Conservation (phyloP, 2,888 invertebrate genomes). For the Mechanitis mazaeus region DNA sequence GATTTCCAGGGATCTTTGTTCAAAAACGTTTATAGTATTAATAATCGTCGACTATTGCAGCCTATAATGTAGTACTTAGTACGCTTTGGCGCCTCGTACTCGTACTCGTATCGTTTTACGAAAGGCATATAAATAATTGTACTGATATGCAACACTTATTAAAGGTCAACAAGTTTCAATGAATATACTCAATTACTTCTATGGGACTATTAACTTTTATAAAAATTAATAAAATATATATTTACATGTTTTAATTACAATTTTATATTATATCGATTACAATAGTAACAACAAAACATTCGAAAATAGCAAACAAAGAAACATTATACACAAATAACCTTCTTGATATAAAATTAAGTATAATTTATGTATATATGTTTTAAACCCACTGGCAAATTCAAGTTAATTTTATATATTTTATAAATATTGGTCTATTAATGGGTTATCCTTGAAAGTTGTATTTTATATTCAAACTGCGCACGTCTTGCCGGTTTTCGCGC, state of each 20-base stretch:
- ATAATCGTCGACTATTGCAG: not conserved
- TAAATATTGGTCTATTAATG: not conserved
- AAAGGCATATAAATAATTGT: conserved; percentile 11
- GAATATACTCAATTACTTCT: too few relatives aligned
- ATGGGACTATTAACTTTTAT: too few relatives aligned
- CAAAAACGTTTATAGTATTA: not conserved
- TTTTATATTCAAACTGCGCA: conserved; percentile 18
- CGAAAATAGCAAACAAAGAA: too few relatives aligned
- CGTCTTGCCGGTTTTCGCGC: conserved; percentile 25
- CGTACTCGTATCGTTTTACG: conserved; percentile 12
- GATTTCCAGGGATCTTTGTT: not conserved
- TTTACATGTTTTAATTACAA: too few relatives aligned
- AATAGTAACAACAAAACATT: too few relatives aligned
- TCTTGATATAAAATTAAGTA: too few relatives aligned
- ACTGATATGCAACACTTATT: not conserved
- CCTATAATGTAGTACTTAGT: not conserved
- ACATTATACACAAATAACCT: too few relatives aligned
- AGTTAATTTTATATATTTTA: not conserved
- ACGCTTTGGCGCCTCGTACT: not conserved
- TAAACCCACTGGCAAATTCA: too few relatives aligned
- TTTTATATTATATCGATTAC: too few relatives aligned
- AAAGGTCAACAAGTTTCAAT: too few relatives aligned
- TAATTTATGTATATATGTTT: too few relatives aligned
- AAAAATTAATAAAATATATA: too few relatives aligned
- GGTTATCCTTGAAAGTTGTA: conserved; percentile 16